A percentile compares a stretch with the other conserved stretches of the same genome.
Conservation (phyloP, 2,888 invertebrate species). For the Pristionchus fissidentatus region DNA sequence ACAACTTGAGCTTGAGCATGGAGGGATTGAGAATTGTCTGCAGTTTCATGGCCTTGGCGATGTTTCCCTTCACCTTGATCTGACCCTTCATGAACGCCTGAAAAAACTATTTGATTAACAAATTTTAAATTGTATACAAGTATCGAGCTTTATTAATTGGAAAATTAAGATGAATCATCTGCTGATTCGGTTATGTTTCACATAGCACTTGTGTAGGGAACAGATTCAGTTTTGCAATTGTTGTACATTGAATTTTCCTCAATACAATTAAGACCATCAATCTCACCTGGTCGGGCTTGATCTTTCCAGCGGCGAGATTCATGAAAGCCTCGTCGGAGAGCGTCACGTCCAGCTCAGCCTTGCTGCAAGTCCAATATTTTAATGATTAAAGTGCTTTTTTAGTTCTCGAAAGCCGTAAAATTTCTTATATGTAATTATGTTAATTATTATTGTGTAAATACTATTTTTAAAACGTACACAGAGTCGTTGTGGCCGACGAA, state of each 20-base stretch:
- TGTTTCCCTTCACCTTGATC: slow-evolving; percentile 92
- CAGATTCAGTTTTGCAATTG: background rate
- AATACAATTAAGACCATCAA: background rate
- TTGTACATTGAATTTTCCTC: background rate
- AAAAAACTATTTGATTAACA: background rate
- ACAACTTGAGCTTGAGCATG: slow-evolving; percentile 75
- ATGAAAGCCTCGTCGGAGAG: slow-evolving; percentile 86
- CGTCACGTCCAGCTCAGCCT: slow-evolving; percentile 43
- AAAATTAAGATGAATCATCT: no score
- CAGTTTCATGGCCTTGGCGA: slow-evolving; percentile 95
- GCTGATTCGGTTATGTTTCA: background rate
- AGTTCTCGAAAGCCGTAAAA: no score
- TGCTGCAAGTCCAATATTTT: background rate
- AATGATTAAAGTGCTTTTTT: no score
- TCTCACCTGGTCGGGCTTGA: slow-evolving; percentile 89
- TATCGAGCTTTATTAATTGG: no score
- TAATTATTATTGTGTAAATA: no score
- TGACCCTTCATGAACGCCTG: slow-evolving; percentile 85
- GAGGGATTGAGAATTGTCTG: slow-evolving; percentile 81
- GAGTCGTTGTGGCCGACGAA: slow-evolving; percentile 57
- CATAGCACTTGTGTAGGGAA: background rate
- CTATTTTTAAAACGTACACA: slow-evolving; percentile 53
- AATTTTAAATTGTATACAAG: background rate
- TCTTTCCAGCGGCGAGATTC: slow-evolving; percentile 89
- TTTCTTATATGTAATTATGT: background rate